A percentile compares a stretch with the other conserved stretches of the same genome.
These are phyloP conservation scores for Dromococcyx pavoninus DNA, from an alignment of 2,797 vertebrate species.

Conservation along the genomic window DNA sequence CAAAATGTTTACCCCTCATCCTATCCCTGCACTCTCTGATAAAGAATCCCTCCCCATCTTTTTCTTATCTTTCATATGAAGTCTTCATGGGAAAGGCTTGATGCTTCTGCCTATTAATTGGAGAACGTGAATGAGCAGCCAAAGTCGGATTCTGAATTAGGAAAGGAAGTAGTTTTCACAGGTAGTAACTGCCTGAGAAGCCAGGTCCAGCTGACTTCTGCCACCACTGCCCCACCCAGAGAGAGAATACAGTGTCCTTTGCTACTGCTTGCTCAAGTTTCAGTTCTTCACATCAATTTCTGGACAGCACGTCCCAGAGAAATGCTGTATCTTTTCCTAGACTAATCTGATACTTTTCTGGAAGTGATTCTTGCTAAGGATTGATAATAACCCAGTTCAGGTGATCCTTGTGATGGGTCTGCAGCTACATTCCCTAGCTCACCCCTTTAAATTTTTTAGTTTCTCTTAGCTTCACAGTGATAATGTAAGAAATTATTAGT, in stretches of 20 bases:
- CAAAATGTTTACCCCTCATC: no score
- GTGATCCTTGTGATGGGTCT: background rate
- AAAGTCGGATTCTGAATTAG: background rate
- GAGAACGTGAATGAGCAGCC: background rate
- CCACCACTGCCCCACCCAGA: background rate
- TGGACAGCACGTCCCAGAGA: background rate
- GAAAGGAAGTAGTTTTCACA: background rate
- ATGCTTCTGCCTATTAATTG: background rate
- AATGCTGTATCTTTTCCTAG: background rate
- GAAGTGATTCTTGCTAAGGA: background rate
- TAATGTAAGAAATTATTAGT: background rate
- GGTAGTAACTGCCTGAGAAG: accelerated
- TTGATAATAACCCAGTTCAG: background rate
- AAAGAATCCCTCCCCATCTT: background rate
- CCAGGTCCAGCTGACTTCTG: background rate
- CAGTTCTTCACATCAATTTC: background rate
- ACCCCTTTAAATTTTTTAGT: background rate
- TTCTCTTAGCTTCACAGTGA: background rate
- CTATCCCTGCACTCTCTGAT: no score
- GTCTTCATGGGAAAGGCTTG: background rate
- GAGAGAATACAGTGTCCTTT: background rate
- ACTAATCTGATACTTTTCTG: background rate
- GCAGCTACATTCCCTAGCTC: background rate
- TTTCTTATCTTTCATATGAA: background rate
- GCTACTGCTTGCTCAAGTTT: background rate